Base-by-base conservation (phyloP, 2,888 invertebrate genomes). In the Apamea sordens region DNA sequence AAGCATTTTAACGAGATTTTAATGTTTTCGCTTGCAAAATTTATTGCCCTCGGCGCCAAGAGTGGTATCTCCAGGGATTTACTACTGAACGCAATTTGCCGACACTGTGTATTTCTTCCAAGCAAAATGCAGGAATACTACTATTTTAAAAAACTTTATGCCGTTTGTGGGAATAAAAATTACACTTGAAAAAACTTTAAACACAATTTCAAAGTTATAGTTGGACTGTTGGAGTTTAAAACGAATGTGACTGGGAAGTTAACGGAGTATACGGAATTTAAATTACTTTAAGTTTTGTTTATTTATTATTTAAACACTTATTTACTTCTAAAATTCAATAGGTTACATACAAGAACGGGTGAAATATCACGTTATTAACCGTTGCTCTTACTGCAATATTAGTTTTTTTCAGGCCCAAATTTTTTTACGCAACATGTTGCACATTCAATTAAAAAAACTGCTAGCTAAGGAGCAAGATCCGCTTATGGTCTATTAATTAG, bases 1-100 rank as follows among this genome's bases (percentile, higher is more conserved):
- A 93, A 93, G 88, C 88, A 90, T 92, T 94, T 93, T 95, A 95
- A 95, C 93, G 95, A 94, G 95, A 93, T 95, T 95, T 95, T 95
- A 95, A 95, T 95, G 95, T 92, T 93, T 93, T 92, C 89, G 89
- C 92, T 91, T 90, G 93, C 89, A 90, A 93, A 93, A 94, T 95
- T 95, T 95, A 95, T 94, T 91, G 90, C 93, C 77, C 80, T 84
- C 91, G 94, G 94, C 94, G 95, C 95, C 95, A 92, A 90, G 90
- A 89, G 92, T 90, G 86, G 85, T 89, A 90, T 92, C 91, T 93
- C 88, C 82, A 74, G 83, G 90, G 91, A 91, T 92, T 92, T 91
- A 90, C 86, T 89, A 89, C 88, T 89, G 89, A 90, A 91, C 90
- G 92, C 92, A 93, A 94, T 93, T 93, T 91, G 87, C 90, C 86